A percentile compares a stretch with the other conserved stretches of the same genome.
phyloP scores from a whole-genome alignment of 2,797 vertebrate species.

The Sciaenops ocellatus region DNA sequence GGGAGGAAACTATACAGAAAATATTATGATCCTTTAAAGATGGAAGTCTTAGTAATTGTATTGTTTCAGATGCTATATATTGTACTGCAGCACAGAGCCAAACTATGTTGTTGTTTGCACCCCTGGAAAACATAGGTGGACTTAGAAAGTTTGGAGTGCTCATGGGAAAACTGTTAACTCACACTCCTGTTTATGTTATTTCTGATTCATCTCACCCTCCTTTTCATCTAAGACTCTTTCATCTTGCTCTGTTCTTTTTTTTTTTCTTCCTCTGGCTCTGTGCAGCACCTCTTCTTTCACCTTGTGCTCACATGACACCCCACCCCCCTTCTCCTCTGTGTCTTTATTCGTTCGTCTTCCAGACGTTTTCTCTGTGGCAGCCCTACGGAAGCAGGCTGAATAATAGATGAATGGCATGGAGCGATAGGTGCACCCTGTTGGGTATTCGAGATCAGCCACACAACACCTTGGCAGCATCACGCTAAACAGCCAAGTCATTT shows the following conservation, averaged over 20 bases:
- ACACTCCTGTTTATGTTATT: not conserved
- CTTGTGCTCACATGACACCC: slow-evolving; percentile 37
- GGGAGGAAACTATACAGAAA: not conserved
- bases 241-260: not conserved
- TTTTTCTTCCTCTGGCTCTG: not conserved
- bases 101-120: not conserved
- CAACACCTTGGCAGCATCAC: slow-evolving; percentile 16
- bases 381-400: slow-evolving; percentile 72
- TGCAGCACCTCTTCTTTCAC: slow-evolving; percentile 32
- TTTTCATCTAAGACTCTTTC: slow-evolving; percentile 5
- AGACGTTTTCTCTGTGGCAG: slow-evolving; percentile 52
- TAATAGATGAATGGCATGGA: slow-evolving; percentile 78
- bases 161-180: not conserved
- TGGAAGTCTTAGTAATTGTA: not conserved
- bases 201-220: not conserved
- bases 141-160: not conserved
- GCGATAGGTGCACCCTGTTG: slow-evolving; percentile 56
- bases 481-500: slow-evolving; percentile 38
- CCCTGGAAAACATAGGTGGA: not conserved
- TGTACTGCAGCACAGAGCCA: not conserved
- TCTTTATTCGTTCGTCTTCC: slow-evolving; percentile 38
- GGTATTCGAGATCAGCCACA: slow-evolving; percentile 31
- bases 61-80: not conserved
- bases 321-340: slow-evolving; percentile 24
- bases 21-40: not conserved